Evolutionary conservation across 23 tunicate species (phyloP), one percentile per base, ranked within the genome.

Genomic region (Aplidium turbinatum): DNA sequence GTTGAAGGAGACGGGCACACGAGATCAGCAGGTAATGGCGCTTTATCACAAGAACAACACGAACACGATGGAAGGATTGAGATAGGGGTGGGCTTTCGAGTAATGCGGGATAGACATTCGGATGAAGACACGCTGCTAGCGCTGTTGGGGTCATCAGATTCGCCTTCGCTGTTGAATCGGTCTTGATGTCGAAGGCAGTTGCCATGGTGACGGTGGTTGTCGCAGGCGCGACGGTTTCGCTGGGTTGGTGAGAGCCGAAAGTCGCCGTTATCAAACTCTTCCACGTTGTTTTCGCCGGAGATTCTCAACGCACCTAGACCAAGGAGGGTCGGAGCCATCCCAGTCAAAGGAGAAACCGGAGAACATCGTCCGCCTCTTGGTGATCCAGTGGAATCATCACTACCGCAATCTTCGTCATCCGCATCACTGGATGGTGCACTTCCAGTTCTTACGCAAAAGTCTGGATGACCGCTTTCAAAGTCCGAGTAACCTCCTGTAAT

Each of bases 381-480:
- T 2, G 73, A 63, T n/a, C 68, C 36, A 11, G 50, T 16, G 54
- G 85, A 80, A 5, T 69, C 85, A 35, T 81, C 87, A 42, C 79
- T 87, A 31, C 83, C 96, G 48, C 75, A 72, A 35, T 82, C 96
- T 58, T 88, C 96, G 47, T 87, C 94, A 63, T 83, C 93, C 23
- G 83, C 93, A 38, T 81, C 86, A 55, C 72, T 74, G 20, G 78
- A 65, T 38, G 52, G 52, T 23, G 63, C 47, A 47, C 68, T 78
- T 22, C 68, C 80, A 31, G 77, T 61, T 33, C 63, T 78, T 46
- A 68, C 40, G 60, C 96, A 88, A 32, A 75, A 81, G 29, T 88
- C 96, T 40, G 96, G 79, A 70, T 75, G 71, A 19, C 48, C 75
- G 24, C 46, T 35, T 24, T 81, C 77, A 48, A 88, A 88, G 34